Evolutionary conservation across 2,888 invertebrate genomes (phyloP).

Genomic region (Osedax frankpressi): DNA sequence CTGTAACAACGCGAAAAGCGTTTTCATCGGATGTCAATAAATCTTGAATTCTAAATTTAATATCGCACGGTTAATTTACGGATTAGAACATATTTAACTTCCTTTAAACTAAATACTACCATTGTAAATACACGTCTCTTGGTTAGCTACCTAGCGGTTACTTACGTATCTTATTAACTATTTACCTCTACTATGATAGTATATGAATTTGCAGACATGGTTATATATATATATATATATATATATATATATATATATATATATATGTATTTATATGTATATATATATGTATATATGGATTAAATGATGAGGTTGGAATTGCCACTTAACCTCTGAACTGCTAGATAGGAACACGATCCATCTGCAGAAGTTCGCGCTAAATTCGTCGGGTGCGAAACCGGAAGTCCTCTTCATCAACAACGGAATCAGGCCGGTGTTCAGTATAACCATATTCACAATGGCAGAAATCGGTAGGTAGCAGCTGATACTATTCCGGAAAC

Average conservation of each 20-base stretch:
- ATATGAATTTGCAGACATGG: no score
- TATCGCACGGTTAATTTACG: no score
- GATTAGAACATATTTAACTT: no score
- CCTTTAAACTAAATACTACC: no score
- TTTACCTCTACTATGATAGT: no score
- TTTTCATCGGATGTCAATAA: no score
- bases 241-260: not conserved
- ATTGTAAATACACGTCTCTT: no score
- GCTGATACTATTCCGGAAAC: not conserved
- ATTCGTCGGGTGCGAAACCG: not conserved
- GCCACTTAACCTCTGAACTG: not conserved
- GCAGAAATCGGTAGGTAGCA: not conserved
- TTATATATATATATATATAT: not conserved
- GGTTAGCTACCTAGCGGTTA: no score
- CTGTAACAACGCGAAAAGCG: no score
- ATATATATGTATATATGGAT: not conserved
- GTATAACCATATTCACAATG: not conserved
- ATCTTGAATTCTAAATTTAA: no score
- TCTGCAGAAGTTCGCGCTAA: not conserved
- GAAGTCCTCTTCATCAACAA: not conserved
- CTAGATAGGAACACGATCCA: not conserved
- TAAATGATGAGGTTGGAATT: no score
- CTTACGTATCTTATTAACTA: no score
- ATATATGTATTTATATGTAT: not conserved
- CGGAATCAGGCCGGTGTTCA: not conserved